Evolutionary conservation across 2,888 invertebrate species (phyloP).

Genomic region (Nomada goodeniana): DNA sequence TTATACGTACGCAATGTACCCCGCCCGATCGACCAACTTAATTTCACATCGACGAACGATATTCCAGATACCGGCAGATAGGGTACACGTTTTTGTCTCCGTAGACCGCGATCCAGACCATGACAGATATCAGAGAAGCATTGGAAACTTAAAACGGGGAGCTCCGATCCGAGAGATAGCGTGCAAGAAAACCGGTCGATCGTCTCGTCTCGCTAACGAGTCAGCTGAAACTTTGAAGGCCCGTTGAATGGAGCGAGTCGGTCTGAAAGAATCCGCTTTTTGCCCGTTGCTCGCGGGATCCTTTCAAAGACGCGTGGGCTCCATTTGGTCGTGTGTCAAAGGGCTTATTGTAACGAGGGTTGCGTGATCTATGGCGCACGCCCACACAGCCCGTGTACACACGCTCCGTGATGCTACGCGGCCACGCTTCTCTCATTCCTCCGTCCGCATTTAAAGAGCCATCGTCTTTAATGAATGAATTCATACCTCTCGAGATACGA

Average conservation of each 20-base stretch:
- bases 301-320: constrained; percentile 67
- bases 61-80: neutral
- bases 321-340: constrained; percentile 75
- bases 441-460: constrained; percentile 27
- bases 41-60: constrained; percentile 11
- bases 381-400: constrained; percentile 66
- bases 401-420: neutral
- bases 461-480: constrained; percentile 51
- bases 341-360: constrained; percentile 74
- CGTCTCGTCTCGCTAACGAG: constrained; percentile 59
- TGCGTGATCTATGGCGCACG: constrained; percentile 72
- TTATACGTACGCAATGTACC: neutral
- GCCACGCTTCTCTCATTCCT: constrained; percentile 10
- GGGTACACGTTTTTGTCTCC: neutral
- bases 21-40: neutral
- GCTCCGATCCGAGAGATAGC: constrained; percentile 18
- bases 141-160: constrained; percentile 22
- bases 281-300: constrained; percentile 24
- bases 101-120: neutral
- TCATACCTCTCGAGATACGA: constrained; percentile 30
- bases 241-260: constrained; percentile 42
- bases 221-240: constrained; percentile 68
- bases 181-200: constrained; percentile 44
- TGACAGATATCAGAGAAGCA: constrained; percentile 6
- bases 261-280: constrained; percentile 57